These are phyloP conservation scores for Clarias fuscus DNA, from an alignment of 2,797 vertebrate genomes.

Conservation along the genomic window DNA sequence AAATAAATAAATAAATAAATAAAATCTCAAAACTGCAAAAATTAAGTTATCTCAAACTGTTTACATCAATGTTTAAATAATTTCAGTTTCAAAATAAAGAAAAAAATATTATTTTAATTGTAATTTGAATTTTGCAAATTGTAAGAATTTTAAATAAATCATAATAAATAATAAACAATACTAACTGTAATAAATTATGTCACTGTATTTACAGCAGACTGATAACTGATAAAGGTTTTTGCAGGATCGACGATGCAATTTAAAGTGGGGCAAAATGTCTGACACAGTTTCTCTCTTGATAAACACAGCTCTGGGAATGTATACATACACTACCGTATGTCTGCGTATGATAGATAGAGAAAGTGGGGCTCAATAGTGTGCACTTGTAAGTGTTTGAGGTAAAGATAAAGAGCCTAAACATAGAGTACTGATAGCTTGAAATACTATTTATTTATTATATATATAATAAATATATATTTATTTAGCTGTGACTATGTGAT, in stretches of 20 bases:
- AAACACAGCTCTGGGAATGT: neutral
- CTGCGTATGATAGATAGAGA: neutral
- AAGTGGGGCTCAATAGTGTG: neutral
- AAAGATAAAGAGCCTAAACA: neutral
- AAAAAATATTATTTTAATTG: neutral
- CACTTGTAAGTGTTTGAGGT: neutral
- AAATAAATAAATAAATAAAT: too few relatives aligned
- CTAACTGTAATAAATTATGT: neutral
- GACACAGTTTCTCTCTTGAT: neutral
- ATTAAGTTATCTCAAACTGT: too few relatives aligned
- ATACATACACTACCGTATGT: neutral
- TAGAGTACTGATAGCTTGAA: neutral
- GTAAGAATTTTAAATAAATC: too few relatives aligned
- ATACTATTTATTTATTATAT: neutral
- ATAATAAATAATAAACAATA: too few relatives aligned
- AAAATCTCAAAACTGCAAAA: too few relatives aligned
- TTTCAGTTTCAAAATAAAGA: neutral
- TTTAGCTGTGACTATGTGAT: neutral
- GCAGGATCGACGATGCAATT: neutral
- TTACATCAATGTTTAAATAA: neutral
- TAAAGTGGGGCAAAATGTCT: neutral
- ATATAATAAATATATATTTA: neutral
- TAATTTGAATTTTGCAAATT: neutral
- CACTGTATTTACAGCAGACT: neutral
- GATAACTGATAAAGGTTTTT: neutral